Base-by-base conservation (phyloP, 1,140 invertebrate species). In the Aphidius ervi region DNA sequence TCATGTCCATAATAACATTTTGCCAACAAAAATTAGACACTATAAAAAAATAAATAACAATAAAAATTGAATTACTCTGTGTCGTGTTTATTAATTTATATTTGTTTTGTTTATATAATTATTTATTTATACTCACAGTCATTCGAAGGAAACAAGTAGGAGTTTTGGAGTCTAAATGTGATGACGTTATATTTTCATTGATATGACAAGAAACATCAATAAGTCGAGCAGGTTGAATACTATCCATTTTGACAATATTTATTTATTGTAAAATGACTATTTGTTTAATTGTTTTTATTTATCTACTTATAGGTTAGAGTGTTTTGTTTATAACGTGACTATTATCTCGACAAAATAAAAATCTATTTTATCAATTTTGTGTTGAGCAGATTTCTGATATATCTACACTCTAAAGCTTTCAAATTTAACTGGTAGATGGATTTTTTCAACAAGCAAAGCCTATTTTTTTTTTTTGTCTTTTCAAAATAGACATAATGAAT, bases 131-230 rank as follows among this genome's bases (percentile, higher is more conserved):
- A 58, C 64, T 61, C 43, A 63, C 64, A 9, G 64, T 65, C 59
- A 65, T 57, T 58, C 41, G 48, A 9, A 65, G 55, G 5, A 55
- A 45, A 55, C 64, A 65, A 53, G 59, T 65, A 20, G 64, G 46
- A 9, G 61, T 41, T 46, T 63, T 65, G 52, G 46, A 20, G 39
- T 61, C 56, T 4, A 55, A 20, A 20, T 61, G 50, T 20, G 50
- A 54, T 31, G 64, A 63, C 6, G 50, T 55, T 42, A 63, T 43
- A 54, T 59, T 62, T 42, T 65, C 64, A 42, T 65, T 63, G 8
- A 65, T 63, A 37, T 52, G 56, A 48, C 64, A 65, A 37, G 58
- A 56, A 5, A 61, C 57, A 42, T 58, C 58, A 9, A 65, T 61
- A 1, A 65, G 59, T 59, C 59, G 50, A 16, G 64, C 16, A 47